Evolutionary conservation across 1,140 invertebrate genomes (phyloP).

Genomic region (Dryas iulia): DNA sequence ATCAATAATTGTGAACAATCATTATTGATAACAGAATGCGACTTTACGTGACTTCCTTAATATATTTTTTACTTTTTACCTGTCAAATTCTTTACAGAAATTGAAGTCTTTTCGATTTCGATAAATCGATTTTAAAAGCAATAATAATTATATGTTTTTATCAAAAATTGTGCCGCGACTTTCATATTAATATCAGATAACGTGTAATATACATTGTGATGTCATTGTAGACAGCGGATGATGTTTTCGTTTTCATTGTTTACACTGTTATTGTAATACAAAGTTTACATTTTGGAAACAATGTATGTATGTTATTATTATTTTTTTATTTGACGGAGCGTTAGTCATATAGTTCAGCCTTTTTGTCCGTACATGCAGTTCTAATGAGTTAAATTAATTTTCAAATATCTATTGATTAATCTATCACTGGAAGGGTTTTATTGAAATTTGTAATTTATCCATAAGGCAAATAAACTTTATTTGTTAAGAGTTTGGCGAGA

Average conservation of each 20-base stretch:
- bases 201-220: not conserved
- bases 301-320: conserved; percentile 10
- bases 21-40: too few relatives aligned
- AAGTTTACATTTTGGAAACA: conserved; percentile 37
- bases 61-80: too few relatives aligned
- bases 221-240: not conserved
- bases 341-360: not conserved
- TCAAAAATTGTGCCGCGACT: not conserved
- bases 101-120: too few relatives aligned
- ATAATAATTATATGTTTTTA: not conserved
- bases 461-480: not conserved
- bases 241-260: conserved; percentile 18
- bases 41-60: too few relatives aligned
- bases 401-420: not conserved
- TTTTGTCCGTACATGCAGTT: not conserved
- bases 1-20: too few relatives aligned
- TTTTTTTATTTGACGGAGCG: not conserved
- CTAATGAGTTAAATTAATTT: not conserved
- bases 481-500: too few relatives aligned
- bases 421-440: not conserved
- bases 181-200: not conserved
- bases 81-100: too few relatives aligned
- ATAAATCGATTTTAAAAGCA: too few relatives aligned
- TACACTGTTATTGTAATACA: conserved; percentile 6
- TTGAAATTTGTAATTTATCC: not conserved